Conservation (phyloP, 2,888 invertebrate genomes). For the Sycophila texana region DNA sequence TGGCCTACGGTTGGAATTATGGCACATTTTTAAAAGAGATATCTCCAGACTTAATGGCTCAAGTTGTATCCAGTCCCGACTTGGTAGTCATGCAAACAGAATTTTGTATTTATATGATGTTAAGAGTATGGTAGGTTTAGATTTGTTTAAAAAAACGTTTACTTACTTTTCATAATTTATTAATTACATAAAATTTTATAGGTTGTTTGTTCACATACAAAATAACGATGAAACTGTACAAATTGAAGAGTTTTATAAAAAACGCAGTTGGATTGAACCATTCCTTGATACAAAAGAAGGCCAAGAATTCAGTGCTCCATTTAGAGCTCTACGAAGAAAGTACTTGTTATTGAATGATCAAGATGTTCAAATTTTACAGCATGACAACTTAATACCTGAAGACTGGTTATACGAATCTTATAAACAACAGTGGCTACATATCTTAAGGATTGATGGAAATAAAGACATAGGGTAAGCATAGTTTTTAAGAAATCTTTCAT, state of each 20-base stretch:
- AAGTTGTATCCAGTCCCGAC: conserved; percentile 80
- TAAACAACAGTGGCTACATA: conserved; percentile 83
- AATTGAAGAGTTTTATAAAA: conserved; percentile 70
- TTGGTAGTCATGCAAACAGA: conserved; percentile 87
- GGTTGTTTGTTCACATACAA: conserved; percentile 69
- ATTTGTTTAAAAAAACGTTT: background rate
- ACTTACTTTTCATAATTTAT: background rate
- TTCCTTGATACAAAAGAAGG: conserved; percentile 81
- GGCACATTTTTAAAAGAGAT: conserved; percentile 80
- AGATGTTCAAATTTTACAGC: conserved; percentile 82
- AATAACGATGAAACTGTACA: conserved; percentile 65
- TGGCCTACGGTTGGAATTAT: conserved; percentile 79
- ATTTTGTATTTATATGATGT: conserved; percentile 84
- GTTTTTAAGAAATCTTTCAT: conserved; percentile 15
- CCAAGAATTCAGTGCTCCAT: conserved; percentile 79
- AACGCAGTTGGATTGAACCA: conserved; percentile 74
- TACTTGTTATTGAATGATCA: conserved; percentile 84
- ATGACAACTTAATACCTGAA: conserved; percentile 83
- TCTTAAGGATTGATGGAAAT: conserved; percentile 83
- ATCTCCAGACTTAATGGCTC: conserved; percentile 81
- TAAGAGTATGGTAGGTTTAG: conserved; percentile 80
- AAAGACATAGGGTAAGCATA: conserved; percentile 81
- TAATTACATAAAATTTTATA: conserved; percentile 45
- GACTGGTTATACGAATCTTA: conserved; percentile 82
- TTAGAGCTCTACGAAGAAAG: conserved; percentile 81